Base-by-base conservation (phyloP, 2,888 invertebrate genomes). In the Notodonta ziczac region DNA sequence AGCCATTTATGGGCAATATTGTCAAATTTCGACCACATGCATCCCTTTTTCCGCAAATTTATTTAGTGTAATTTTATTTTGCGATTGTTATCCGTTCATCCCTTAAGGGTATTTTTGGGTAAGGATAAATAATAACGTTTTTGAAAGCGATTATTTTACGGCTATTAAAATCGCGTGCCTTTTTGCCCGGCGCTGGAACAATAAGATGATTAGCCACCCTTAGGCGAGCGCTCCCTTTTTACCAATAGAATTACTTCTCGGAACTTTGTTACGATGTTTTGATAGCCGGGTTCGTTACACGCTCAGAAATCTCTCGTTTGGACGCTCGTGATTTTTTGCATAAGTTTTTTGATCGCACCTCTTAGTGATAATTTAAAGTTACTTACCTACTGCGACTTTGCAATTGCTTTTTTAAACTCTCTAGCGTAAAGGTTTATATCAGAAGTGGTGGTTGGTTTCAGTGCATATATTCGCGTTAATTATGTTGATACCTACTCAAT, bases 171-270 rank as follows among this genome's bases (percentile, higher is more conserved):
- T 77, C 76, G 78, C 77, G 72, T 78, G 75, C 76, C 68, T 69
- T 77, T 76, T 81, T 77, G 71, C 63, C 70, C 75, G 74, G 71
- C 72, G 66, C 72, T 78, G 77, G 76, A 84, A 87, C 85, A 86
- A 87, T 85, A 79, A 80, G 82, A 83, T 85, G 83, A 86, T 87
- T 86, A 86, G 83, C 82, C 75, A 80, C 87, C 84, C 84, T 83
- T 76, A 75, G 80, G 82, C 78, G 74, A 76, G 70, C 71, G 75
- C 80, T 76, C 81, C 79, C 74, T 79, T 82, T 81, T 77, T 73
- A 83, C 77, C 80, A 81, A 77, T 80, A 76, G 76, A 81, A 84
- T 84, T 82, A 82, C 78, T 85, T 82, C 79, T 72, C 71, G 66
- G 82, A 87, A 87, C 75, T 84, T 75, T 76, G 80, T 79, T 82